Percentiles rank a stretch among this genome's conserved stretches.
These are phyloP conservation scores for Mastomys natalensis DNA, from an alignment of 2,113 vertebrate genomes.

Conservation along the genomic window DNA sequence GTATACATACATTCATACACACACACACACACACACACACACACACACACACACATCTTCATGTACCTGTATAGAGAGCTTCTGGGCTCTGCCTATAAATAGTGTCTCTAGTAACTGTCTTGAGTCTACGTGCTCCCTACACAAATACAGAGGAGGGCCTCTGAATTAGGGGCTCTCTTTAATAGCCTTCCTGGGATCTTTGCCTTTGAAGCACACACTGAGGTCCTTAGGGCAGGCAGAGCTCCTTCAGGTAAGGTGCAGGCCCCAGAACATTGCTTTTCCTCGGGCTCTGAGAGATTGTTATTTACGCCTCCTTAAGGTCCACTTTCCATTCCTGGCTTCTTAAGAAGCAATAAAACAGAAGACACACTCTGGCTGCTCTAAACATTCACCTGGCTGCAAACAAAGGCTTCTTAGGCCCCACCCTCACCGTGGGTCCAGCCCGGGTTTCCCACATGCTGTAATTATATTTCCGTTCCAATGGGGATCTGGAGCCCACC, in stretches of 20 bases:
- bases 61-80: neutral
- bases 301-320: slow-evolving; percentile 50
- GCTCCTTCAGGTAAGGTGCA: neutral
- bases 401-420: neutral
- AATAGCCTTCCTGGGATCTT: neutral
- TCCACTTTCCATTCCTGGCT: slow-evolving; percentile 9
- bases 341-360: neutral
- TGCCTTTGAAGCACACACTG: neutral
- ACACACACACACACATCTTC: neutral
- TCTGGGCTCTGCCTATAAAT: neutral
- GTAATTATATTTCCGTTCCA: neutral
- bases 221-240: neutral
- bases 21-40: neutral
- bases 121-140: neutral
- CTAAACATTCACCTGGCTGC: slow-evolving; percentile 22
- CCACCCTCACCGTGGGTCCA: neutral
- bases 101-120: neutral
- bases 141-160: neutral
- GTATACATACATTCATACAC: too few species aligned
- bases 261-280: neutral
- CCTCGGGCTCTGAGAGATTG: neutral
- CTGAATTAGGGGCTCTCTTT: neutral
- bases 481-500: neutral
- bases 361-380: slow-evolving; percentile 23
- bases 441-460: neutral